Base-by-base conservation (phyloP, 2,888 invertebrate species). In the Parnassius orleans region DNA sequence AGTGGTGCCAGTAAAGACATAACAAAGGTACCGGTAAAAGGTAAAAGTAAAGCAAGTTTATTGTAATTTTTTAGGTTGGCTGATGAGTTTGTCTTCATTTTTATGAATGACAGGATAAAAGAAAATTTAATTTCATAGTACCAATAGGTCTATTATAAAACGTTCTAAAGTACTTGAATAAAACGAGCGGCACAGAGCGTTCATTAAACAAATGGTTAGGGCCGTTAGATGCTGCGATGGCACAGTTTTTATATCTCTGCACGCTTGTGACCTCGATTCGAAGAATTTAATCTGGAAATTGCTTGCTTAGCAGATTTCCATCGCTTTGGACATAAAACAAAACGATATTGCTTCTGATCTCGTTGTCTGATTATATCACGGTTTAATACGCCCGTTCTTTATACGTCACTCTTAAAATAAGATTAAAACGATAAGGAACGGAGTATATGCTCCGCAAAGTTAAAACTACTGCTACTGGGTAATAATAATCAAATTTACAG, bases 201-300 rank as follows among this genome's bases (percentile, higher is more conserved):
- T 56, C 24, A 57, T 57, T 57, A 48, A 48, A 48, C 42, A 57
- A 15, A 53, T 19, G 42, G 42, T 54, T 14, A 33, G 47, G 42
- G 53, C 24, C 10, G 63, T 65, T 61, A 58, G 59, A 74, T 63
- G 69, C 72, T 71, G 69, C 71, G 73, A 71, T 70, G 64, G 70
- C 69, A 68, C 76, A 80, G 74, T 83, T 87, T 86, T 87, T 85
- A 83, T 83, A 80, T 77, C 77, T 69, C 69, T 55, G 58, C 52
- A 44, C 66, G 67, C 73, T 67, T 69, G 74, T 73, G 86, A 80
- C 81, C 86, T 79, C 73, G 77, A 80, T 81, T 75, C 81, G 67
- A 77, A 81, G 87, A 87, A 88, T 88, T 88, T 87, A 87, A 88
- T 88, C 87, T 86, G 67, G 75, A 78, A 82, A 87, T 83, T 83